phyloP scores from a whole-genome alignment of 2,113 vertebrate genomes.

The Mustela lutreola region DNA sequence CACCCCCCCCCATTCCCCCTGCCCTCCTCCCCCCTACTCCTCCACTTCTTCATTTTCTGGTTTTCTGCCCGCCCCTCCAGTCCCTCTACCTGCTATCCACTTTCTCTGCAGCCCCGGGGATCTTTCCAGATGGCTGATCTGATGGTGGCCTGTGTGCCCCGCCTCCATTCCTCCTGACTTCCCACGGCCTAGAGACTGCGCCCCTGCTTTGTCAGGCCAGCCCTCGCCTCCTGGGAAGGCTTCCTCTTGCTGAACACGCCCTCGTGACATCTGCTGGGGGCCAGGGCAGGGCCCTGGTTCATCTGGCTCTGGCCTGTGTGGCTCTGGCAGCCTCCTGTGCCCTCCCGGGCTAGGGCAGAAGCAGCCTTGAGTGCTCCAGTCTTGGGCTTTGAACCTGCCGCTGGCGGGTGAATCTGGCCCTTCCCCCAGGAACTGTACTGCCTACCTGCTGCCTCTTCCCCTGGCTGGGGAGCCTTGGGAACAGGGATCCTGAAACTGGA shows the following conservation, averaged over 20 bases:
- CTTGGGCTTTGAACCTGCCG: not conserved
- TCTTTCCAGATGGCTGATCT: not conserved
- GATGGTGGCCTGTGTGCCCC: not conserved
- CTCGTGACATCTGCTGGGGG: not conserved
- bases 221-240: not conserved
- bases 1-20: no score
- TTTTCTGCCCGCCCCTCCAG: not conserved
- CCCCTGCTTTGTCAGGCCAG: not conserved
- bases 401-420: not conserved
- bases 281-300: not conserved
- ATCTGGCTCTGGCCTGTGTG: not conserved
- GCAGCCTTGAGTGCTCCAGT: not conserved
- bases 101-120: slow-evolving; percentile 17
- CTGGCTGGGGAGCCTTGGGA: not conserved
- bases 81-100: not conserved
- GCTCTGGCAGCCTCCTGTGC: not conserved
- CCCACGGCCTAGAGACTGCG: not conserved
- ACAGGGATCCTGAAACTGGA: slow-evolving; percentile 30
- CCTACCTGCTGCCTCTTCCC: not conserved
- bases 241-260: not conserved
- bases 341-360: not conserved
- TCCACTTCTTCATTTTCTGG: not conserved
- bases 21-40: not conserved
- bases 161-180: not conserved
- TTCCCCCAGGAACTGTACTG: not conserved